Percentiles rank a stretch among this genome's conserved stretches.
phyloP scores from a whole-genome alignment of 1,140 invertebrate species.

The Drosophila simulans region DNA sequence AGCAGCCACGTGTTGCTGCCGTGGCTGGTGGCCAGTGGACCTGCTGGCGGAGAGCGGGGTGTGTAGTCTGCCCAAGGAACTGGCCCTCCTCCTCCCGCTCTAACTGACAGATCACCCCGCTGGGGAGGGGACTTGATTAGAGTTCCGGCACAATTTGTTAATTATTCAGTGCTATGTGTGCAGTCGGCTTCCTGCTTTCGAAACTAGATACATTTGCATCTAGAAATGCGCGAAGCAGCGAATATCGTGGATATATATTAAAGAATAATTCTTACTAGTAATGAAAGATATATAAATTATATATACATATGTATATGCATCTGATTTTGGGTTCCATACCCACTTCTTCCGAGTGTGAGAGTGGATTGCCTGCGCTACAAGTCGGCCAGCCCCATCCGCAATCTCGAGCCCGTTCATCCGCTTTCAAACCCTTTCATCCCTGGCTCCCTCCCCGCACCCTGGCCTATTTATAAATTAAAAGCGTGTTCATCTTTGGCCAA shows the following conservation, averaged over 20 bases:
- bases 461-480: slow-evolving; percentile 69
- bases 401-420: background rate
- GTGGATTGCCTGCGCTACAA: background rate
- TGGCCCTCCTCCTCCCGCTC: no score
- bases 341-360: background rate
- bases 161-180: background rate
- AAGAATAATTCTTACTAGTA: no score
- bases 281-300: no score
- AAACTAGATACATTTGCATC: background rate
- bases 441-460: background rate
- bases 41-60: background rate
- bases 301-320: no score
- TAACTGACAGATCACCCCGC: no score
- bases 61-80: no score
- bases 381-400: background rate
- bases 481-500: slow-evolving; percentile 69
- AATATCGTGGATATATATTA: no score
- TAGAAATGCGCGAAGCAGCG: background rate
- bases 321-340: no score
- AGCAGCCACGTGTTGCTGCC: slow-evolving; percentile 20
- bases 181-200: background rate
- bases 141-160: background rate
- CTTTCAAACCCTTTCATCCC: background rate
- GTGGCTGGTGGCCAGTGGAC: no score
- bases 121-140: background rate